phyloP scores from a whole-genome alignment of 1,140 invertebrate genomes.

The Charaxes varanes region DNA sequence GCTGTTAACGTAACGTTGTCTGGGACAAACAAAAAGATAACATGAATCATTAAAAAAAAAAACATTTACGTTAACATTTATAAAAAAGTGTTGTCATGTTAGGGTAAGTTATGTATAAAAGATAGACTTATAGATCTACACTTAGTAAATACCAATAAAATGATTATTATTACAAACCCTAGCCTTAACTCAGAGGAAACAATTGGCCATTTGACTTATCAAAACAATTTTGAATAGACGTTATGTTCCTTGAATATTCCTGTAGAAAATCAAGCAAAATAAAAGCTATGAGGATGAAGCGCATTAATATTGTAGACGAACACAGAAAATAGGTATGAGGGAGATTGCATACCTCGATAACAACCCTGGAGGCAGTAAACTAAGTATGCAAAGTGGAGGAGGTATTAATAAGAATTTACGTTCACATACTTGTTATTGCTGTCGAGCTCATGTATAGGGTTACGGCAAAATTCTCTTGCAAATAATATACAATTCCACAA shows the following conservation, averaged over 20 bases:
- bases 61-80: too few relatives aligned
- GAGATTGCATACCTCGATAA: slow-evolving; percentile 48
- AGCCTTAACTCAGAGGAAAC: too few relatives aligned
- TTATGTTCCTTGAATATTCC: slow-evolving; percentile 7
- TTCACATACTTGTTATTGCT: slow-evolving; percentile 7
- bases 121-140: too few relatives aligned
- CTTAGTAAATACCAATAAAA: too few relatives aligned
- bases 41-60: too few relatives aligned
- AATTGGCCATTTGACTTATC: slow-evolving; percentile 2
- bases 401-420: slow-evolving; percentile 20
- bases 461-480: too few relatives aligned
- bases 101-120: too few relatives aligned
- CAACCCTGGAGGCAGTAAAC: slow-evolving; percentile 30
- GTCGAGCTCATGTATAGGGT: slow-evolving; percentile 10
- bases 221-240: slow-evolving; percentile 4
- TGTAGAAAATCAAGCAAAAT: slow-evolving; percentile 15
- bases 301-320: slow-evolving; percentile 44
- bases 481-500: too few relatives aligned
- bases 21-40: too few relatives aligned
- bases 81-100: too few relatives aligned
- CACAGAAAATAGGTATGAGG: slow-evolving; percentile 43
- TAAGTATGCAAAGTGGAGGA: slow-evolving; percentile 36
- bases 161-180: neutral
- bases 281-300: slow-evolving; percentile 24
- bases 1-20: too few relatives aligned